phyloP scores from a whole-genome alignment of 2,797 vertebrate species.

The Gambusia yucatana region DNA sequence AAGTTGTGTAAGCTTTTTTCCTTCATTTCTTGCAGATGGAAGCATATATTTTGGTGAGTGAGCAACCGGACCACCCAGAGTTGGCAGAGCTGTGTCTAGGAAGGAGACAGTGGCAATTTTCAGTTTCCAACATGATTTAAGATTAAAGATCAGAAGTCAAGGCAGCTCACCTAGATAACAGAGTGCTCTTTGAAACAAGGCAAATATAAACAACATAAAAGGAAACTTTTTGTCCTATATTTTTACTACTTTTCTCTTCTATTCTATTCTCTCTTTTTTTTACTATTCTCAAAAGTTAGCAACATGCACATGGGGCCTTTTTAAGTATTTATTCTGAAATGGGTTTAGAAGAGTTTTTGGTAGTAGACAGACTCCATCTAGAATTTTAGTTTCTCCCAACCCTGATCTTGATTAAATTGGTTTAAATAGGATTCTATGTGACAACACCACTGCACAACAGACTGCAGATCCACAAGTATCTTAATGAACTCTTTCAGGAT shows the following conservation, averaged over 20 bases:
- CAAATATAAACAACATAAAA: conserved; percentile 75
- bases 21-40: conserved; percentile 82
- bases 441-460: not conserved
- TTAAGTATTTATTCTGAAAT: not conserved
- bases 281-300: conserved; percentile 8
- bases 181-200: conserved; percentile 65
- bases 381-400: conserved; percentile 24
- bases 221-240: conserved; percentile 24
- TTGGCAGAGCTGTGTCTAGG: conserved; percentile 42
- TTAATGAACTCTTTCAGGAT: conserved; percentile 80
- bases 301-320: not conserved
- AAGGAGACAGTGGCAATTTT: conserved; percentile 66
- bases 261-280: no score
- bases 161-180: conserved; percentile 77
- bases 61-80: conserved; percentile 72
- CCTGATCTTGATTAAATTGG: not conserved
- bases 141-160: conserved; percentile 77
- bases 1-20: conserved; percentile 26
- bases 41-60: conserved; percentile 93
- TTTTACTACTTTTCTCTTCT: conserved; percentile 14
- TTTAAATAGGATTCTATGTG: not conserved
- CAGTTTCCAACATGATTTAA: conserved; percentile 63
- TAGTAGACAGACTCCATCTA: conserved; percentile 10
- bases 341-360: conserved; percentile 20
- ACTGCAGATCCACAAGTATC: not conserved